Base-by-base conservation (phyloP, 2,113 vertebrate species). In the Buteo buteo region DNA sequence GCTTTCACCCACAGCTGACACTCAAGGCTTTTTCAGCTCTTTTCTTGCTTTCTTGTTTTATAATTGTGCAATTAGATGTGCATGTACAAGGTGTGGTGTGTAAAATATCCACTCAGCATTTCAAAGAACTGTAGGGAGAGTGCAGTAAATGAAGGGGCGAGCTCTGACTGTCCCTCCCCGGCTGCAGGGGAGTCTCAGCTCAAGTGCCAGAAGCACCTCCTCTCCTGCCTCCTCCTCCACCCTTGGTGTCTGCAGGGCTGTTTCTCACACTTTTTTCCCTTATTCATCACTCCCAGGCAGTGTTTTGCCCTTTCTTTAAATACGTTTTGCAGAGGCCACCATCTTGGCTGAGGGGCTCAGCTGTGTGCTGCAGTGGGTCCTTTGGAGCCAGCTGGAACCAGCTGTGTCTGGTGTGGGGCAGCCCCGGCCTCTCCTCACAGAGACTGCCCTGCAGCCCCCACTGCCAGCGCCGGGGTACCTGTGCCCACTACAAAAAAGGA, bases 141-240 rank as follows among this genome's bases (percentile, higher is more conserved):
- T 17, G 38, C 25, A 59, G 32, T 16, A 14, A 34, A 15, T 0
- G 16, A 8, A 55, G 4, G 10, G 8, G 3, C 36, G 40, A 83
- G 9, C 32, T 67, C 13, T 22, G 3, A 10, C n/a, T 49, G 15
- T 7, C 25, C 13, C 25, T 36, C 13, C 16, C 12, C 0, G 11
- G 11, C 52, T 21, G 38, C 59, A 29, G 11, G 8, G 28, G 3
- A 5, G 7, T 4, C 4, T n/a, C 61, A 4, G 20, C 57, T 19
- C 4, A 0, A 22, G 26, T 0, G 1, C 29, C 1, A 0, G 40
- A 13, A 21, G 6, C 66, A 31, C 19, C 15, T 45, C 14, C 42
- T 57, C 32, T 29, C 6, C 11, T 8, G 17, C 14, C 45, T 65
- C 10, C 64, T 87, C 44, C 24, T 66, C 50, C 19, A 8, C 47